Evolutionary conservation across 1,140 invertebrate genomes (phyloP).

Genomic region (Temnothorax curvispinosus): DNA sequence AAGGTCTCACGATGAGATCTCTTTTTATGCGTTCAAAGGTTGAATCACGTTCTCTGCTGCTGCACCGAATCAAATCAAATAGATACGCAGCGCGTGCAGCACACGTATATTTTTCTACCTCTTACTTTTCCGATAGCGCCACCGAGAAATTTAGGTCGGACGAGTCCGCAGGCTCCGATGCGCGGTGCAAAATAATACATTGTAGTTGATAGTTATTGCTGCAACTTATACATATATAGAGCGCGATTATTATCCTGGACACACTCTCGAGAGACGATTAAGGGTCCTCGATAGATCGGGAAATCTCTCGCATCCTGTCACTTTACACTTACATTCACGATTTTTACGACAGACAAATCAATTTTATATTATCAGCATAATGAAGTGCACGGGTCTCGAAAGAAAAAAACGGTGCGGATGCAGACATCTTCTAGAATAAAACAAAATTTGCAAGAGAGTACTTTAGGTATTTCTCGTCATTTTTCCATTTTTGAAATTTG

Average conservation of each 20-base stretch:
- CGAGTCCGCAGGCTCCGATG: constrained; percentile 64
- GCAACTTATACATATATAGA: constrained; percentile 1
- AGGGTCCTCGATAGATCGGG: neutral
- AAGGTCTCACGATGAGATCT: neutral
- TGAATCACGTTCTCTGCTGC: constrained; percentile 17
- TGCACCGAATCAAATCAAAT: constrained; percentile 44
- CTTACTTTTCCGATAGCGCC: constrained; percentile 55
- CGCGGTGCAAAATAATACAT: constrained; percentile 54
- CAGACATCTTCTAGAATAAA: neutral
- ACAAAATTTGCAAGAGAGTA: neutral
- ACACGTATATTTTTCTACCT: constrained; percentile 71
- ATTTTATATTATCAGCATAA: constrained; percentile 12
- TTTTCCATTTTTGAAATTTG: neutral
- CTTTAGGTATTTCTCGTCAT: neutral
- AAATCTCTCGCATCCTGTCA: neutral
- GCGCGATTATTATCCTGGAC: neutral
- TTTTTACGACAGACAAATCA: constrained; percentile 20
- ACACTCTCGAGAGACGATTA: constrained; percentile 17
- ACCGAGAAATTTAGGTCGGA: constrained; percentile 28
- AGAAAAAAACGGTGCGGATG: neutral
- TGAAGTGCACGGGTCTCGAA: neutral
- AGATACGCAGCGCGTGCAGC: constrained; percentile 55
- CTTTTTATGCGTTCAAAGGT: neutral
- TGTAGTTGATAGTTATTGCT: constrained; percentile 25
- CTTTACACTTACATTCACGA: neutral